phyloP scores from a whole-genome alignment of 2,797 vertebrate species.

The Loriculus beryllinus region DNA sequence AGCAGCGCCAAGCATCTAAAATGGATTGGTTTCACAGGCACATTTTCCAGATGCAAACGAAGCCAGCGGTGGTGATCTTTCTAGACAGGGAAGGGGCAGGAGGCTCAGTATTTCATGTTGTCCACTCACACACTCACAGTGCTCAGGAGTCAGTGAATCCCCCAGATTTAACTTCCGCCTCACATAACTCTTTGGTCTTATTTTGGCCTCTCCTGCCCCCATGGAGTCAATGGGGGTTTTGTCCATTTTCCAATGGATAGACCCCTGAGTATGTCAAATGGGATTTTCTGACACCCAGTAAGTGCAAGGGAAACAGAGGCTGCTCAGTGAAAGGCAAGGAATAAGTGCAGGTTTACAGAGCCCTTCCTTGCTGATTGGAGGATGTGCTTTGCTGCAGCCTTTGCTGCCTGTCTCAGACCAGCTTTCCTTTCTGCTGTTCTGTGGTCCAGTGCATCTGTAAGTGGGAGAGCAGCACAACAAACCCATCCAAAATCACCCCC shows the following conservation, averaged over 20 bases:
- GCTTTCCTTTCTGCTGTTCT: not conserved
- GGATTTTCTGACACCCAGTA: not conserved
- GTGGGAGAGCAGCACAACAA: rapidly evolving
- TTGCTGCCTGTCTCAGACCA: rapidly evolving
- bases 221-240: not conserved
- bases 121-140: rapidly evolving
- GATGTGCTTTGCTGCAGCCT: not conserved
- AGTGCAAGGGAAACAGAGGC: not conserved
- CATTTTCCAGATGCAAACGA: not conserved
- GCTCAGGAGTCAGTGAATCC: not conserved
- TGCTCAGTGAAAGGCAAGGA: not conserved
- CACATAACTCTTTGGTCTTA: not conserved
- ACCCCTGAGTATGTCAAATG: not conserved
- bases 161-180: not conserved
- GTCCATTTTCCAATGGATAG: not conserved
- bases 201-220: not conserved
- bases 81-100: not conserved
- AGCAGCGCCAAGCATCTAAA: not conserved
- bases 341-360: not conserved
- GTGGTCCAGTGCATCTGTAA: rapidly evolving
- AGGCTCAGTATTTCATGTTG: not conserved
- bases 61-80: not conserved
- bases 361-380: not conserved
- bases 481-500: not conserved
- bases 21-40: not conserved